A percentile compares a stretch with the other conserved stretches of the same genome.
Evolutionary conservation across 2,113 vertebrate genomes (phyloP).

Genomic region (Atrichornis clamosus): DNA sequence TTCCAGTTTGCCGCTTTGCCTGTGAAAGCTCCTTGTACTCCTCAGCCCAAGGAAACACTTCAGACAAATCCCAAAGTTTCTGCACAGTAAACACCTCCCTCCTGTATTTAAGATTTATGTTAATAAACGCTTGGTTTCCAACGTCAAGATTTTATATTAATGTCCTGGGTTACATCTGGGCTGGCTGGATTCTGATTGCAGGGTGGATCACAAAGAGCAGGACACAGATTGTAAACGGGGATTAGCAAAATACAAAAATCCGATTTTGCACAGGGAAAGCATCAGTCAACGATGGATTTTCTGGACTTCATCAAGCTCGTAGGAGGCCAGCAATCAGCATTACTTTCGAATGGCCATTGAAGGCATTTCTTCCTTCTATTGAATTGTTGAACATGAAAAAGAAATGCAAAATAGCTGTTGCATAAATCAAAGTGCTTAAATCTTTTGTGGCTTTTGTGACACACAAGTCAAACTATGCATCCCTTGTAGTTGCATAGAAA

Average conservation of each 20-base stretch:
- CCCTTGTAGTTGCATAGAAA: not conserved
- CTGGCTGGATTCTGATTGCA: constrained; percentile 74
- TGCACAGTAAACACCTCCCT: not conserved
- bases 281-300: constrained; percentile 84
- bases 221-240: constrained; percentile 90
- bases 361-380: constrained; percentile 2
- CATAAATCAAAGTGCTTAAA: not conserved
- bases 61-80: constrained; percentile 58
- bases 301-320: constrained; percentile 82
- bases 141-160: constrained; percentile 2
- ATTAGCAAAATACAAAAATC: constrained; percentile 93
- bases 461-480: not conserved
- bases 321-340: constrained; percentile 54
- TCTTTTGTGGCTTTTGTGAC: not conserved
- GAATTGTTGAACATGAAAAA: not conserved
- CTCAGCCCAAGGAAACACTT: not conserved
- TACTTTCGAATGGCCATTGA: constrained; percentile 1
- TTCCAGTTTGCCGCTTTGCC: not conserved
- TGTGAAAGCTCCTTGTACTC: not conserved
- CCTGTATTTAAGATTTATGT: constrained; percentile 20
- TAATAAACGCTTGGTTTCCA: not conserved
- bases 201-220: constrained; percentile 74
- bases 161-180: constrained; percentile 59
- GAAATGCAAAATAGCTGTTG: not conserved
- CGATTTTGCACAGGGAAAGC: constrained; percentile 89